A percentile compares a stretch with the other conserved stretches of the same genome.
These are phyloP conservation scores for Drosophila prosaltans DNA, from an alignment of 1,140 invertebrate species.

Conservation along the genomic window DNA sequence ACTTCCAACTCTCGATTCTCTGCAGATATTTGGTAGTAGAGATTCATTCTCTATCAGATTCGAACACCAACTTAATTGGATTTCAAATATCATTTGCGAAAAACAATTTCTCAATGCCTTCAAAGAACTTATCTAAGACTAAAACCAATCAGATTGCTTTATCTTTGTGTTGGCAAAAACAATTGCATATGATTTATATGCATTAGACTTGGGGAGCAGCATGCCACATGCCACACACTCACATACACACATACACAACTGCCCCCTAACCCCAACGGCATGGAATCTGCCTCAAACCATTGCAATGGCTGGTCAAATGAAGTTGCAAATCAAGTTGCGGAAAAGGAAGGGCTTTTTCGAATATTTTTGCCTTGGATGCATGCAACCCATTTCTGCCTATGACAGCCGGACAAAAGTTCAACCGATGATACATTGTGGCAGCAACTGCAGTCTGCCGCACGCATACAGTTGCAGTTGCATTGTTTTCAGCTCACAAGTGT, in stretches of 20 bases:
- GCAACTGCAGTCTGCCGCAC: constrained; percentile 67
- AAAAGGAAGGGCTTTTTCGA: constrained; percentile 43
- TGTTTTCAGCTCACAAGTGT: constrained; percentile 66
- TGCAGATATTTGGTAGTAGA: neutral
- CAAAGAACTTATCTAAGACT: constrained; percentile 47
- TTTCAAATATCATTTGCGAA: constrained; percentile 9
- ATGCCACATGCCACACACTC: constrained; percentile 1
- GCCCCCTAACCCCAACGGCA: neutral
- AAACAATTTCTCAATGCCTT: constrained; percentile 37
- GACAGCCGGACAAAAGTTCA: constrained; percentile 78
- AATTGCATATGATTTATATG: constrained; percentile 66
- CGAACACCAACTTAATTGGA: neutral
- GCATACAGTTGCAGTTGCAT: constrained; percentile 65
- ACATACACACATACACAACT: too few relatives aligned
- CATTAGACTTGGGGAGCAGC: constrained; percentile 31
- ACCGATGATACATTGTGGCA: constrained; percentile 78
- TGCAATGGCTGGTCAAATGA: constrained; percentile 49
- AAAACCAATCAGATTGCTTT: constrained; percentile 59
- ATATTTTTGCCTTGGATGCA: constrained; percentile 52
- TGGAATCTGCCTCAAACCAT: constrained; percentile 11
- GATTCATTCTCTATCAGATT: neutral
- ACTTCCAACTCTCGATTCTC: too few relatives aligned
- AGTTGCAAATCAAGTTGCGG: constrained; percentile 74
- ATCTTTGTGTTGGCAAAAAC: constrained; percentile 44
- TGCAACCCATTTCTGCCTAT: constrained; percentile 77